Conservation (phyloP, 1,140 invertebrate species). For the Achatina immaculata region DNA sequence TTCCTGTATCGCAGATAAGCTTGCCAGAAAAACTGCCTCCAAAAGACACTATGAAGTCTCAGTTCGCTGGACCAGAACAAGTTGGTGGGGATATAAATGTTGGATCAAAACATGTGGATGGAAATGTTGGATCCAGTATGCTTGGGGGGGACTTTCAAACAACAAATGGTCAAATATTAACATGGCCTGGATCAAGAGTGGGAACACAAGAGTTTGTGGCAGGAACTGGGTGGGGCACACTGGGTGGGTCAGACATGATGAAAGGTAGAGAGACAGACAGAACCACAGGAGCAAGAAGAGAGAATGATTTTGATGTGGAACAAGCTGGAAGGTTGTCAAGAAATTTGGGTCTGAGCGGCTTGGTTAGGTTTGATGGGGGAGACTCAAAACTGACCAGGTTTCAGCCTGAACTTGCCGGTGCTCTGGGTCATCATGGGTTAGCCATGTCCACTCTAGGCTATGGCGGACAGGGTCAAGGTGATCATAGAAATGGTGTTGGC, state of each 20-base stretch:
- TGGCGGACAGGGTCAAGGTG: not conserved
- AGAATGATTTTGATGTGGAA: not conserved
- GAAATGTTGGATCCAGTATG: too few relatives aligned
- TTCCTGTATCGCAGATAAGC: too few relatives aligned
- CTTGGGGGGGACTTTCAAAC: too few relatives aligned
- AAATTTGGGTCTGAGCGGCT: not conserved
- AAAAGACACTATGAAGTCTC: too few relatives aligned
- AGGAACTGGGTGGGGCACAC: not conserved
- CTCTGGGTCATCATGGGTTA: not conserved
- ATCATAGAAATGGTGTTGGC: not conserved
- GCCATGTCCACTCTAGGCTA: not conserved
- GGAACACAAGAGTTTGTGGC: too few relatives aligned
- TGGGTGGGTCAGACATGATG: not conserved
- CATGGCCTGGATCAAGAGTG: too few relatives aligned
- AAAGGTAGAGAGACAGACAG: not conserved
- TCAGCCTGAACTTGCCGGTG: not conserved
- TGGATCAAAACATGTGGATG: too few relatives aligned
- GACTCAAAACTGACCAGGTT: not conserved
- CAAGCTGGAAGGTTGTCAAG: not conserved
- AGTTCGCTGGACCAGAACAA: too few relatives aligned
- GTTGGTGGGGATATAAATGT: too few relatives aligned
- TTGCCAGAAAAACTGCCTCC: too few relatives aligned
- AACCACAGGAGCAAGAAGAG: not conserved
- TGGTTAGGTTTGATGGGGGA: not conserved
- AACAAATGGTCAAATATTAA: too few relatives aligned